Evolutionary conservation across 2,113 vertebrate species (phyloP).

Genomic region (Alouatta palliata): DNA sequence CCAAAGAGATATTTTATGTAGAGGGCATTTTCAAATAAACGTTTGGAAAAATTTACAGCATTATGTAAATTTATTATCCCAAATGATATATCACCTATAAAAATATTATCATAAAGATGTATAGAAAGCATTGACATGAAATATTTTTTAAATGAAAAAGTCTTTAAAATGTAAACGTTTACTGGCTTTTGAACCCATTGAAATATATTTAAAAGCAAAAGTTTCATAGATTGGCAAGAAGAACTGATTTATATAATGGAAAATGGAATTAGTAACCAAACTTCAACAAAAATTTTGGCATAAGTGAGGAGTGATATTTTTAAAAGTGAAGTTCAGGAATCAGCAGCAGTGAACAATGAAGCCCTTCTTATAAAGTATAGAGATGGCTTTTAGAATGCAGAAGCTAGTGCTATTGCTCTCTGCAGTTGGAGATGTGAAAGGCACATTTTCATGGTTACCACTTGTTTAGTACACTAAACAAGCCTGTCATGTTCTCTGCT

Average conservation of each 20-base stretch:
- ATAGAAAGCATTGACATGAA: constrained; percentile 5
- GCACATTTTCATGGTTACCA: background rate
- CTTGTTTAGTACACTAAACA: background rate
- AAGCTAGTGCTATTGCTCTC: background rate
- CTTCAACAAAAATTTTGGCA: constrained; percentile 9
- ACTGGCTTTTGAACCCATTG: background rate
- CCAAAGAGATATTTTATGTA: constrained; percentile 22
- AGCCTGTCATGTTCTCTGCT: background rate
- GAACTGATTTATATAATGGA: background rate
- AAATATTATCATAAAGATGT: constrained; percentile 24
- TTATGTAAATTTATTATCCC: constrained; percentile 27
- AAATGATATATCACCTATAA: constrained; percentile 26
- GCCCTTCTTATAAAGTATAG: background rate
- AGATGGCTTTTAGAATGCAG: background rate
- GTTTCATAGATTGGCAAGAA: background rate
- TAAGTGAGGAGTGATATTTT: background rate
- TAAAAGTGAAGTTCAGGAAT: background rate
- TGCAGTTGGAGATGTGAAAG: background rate
- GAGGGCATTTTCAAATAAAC: constrained; percentile 46
- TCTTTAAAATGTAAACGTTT: background rate
- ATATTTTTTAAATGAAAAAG: background rate
- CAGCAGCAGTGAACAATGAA: background rate
- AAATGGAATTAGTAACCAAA: constrained; percentile 21
- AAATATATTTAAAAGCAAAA: constrained; percentile 2
- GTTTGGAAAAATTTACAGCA: background rate